Base-by-base conservation (phyloP, 2,888 invertebrate species). In the Ischnus inquisitorius region DNA sequence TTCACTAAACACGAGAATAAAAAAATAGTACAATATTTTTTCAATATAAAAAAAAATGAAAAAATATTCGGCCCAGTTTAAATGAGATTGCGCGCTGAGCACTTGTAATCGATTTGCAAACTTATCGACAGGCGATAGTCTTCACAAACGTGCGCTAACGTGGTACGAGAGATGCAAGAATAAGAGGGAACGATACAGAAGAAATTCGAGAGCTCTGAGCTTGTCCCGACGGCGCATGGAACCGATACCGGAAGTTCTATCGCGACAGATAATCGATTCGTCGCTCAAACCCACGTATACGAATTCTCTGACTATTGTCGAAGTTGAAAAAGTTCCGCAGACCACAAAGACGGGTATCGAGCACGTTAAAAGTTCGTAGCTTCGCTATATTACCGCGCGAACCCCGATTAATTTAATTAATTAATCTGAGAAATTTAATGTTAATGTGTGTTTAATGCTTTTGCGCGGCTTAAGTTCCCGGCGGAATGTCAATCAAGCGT, bases 101-200 rank as follows among this genome's bases (percentile, higher is more conserved):
- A 2, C 10, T 51, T 19, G 4, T 25, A 41, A 5, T 65, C n/a
- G n/a, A 8, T 12, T 14, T 54, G n/a, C 25, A 34, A 64, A 25
- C 46, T 74, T 3, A 39, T 46, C 19, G 14, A 68, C 34, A 78
- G 68, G n/a, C 5, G 16, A 22, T n/a, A 78, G 28, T 60, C 16
- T 19, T 8, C 34, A 14, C n/a, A 12, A 46, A 28, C 28, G 28
- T 78, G 46, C 34, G 16, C 22, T 22, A 14, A 16, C 60, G 14
- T 68, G 68, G 68, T 60, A 68, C 60, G 60, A 69, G n/a, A 78
- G 57, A 48, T 48, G 19, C 22, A 60, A 80, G n/a, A 80, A 67
- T 34, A 46, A 22, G 8, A 22, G 22, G 67, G 54, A 34, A 16
- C 14, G 28, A 14, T 19, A 39, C 28, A 16, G 4, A 68, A 60